Conservation (phyloP, 2,113 vertebrate genomes). For the Coptodon bakossiorum region DNA sequence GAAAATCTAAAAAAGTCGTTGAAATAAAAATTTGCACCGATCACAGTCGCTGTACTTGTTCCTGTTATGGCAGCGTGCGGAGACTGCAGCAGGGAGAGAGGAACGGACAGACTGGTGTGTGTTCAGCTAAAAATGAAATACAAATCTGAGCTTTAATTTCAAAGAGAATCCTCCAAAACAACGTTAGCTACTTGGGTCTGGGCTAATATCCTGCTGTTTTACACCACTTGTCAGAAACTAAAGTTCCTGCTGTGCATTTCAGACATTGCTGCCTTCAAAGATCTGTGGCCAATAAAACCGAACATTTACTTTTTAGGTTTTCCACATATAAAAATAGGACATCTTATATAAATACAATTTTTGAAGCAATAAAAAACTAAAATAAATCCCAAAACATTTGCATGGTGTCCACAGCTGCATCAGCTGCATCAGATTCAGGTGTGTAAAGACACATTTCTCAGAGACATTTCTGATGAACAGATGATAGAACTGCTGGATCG, state of each 20-base stretch:
- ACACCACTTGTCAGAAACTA: not conserved
- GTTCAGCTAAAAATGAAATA: not conserved
- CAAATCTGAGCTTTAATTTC: not conserved
- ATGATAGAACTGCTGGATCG: not conserved
- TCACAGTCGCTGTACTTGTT: not conserved
- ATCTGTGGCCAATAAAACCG: not conserved
- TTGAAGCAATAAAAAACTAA: not conserved
- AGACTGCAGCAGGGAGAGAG: not conserved
- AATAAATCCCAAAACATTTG: not conserved
- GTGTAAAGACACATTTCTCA: not conserved
- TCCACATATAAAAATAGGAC: not conserved
- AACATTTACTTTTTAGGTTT: not conserved
- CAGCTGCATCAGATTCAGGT: not conserved
- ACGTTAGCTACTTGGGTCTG: not conserved
- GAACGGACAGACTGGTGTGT: not conserved
- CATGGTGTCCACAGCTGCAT: not conserved
- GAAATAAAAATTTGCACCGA: not conserved
- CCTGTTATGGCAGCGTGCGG: not conserved
- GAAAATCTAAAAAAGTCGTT: constrained; percentile 5
- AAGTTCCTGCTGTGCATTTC: not conserved
- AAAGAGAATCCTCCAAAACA: not conserved
- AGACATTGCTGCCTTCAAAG: not conserved
- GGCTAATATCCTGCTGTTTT: not conserved
- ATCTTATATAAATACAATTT: not conserved
- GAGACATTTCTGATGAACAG: not conserved